Base-by-base conservation (phyloP, 1,140 invertebrate genomes). In the Eumeta japonica region DNA sequence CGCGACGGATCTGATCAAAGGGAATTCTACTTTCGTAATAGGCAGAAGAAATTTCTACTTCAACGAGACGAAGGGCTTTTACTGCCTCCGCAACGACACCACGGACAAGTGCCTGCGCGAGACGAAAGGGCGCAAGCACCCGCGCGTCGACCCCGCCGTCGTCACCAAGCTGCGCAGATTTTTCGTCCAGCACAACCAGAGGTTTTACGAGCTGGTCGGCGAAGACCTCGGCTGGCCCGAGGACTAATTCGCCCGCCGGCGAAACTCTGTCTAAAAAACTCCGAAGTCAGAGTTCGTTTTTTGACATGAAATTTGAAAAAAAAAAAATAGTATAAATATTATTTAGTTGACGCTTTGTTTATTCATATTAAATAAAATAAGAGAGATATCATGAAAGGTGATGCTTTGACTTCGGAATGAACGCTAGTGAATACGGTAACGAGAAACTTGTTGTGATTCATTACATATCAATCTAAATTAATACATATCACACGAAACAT, bases 1-100 rank as follows among this genome's bases (percentile, higher is more conserved):
- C n/a, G n/a, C n/a, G n/a, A n/a, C n/a, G n/a, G n/a, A n/a, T n/a
- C n/a, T n/a, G n/a, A n/a, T n/a, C n/a, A n/a, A n/a, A n/a, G n/a
- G n/a, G n/a, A n/a, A n/a, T n/a, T n/a, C n/a, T n/a, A n/a, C n/a
- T n/a, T n/a, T n/a, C n/a, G n/a, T n/a, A n/a, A 60, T 54, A 74
- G 86, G 85, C 10, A 83, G 89, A 46, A 87, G 90, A 50, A 91
- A 98, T 74, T 98, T 98, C 75, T 95, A 95, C 67, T 95, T 97
- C 73, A 97, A 98, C 73, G 86, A 91, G 63, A 94, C 93, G 11
- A 97, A 97, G 72, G 94, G 94, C 2, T 98, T 98, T 75, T 97
- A 94, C 56, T 98, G 96, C 71, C 80, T 98, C 43, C 80, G 89
- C 19, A 89, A 89, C 55, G 87, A 89, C 45, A 89, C 87, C 3